Base-by-base conservation (phyloP, 2,888 invertebrate species). In the Xestoiulus laeticollis region DNA sequence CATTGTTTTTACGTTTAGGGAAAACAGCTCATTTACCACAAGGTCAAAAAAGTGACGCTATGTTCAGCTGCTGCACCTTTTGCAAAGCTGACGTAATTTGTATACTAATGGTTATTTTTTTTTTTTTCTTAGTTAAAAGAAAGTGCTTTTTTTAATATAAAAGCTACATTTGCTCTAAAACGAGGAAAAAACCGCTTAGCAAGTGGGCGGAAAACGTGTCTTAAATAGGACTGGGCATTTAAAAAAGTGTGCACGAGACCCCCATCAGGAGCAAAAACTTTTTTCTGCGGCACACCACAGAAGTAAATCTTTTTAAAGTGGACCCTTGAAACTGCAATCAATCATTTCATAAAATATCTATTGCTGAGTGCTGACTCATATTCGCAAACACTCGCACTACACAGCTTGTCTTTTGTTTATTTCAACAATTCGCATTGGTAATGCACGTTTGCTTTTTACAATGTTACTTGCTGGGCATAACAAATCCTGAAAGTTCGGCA, bases 331-430 rank as follows among this genome's bases (percentile, higher is more conserved):
- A 6, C 38, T 59, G 16, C 1, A 19, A 59, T 59, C 59, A n/a
- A 59, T 59, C 59, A 59, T 59, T 59, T 59, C 59, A 59, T 59
- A 22, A 59, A 59, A 59, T 22, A 59, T 59, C 22, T 59, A 59
- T n/a, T 14, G 48, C 48, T 14, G 48, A 48, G 48, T 48, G 48
- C 48, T 48, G 48, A 48, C 48, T 48, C 48, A 48, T 19, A 19
- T 48, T 16, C 48, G 14, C 14, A 14, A 48, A 48, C 48, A 48
- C 48, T 48, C 48, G 14, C 48, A 48, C 48, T 14, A 48, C 48
- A 48, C 48, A 48, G 48, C 16, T 19, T 48, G 16, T 48, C 48
- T 48, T 48, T 48, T 48, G 48, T 48, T 48, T 48, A 48, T 48
- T 48, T 16, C 48, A 48, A 16, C 48, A 48, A n/a, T 48, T 48